phyloP scores from a whole-genome alignment of 2,797 vertebrate genomes.

The Xenentodon cancila region DNA sequence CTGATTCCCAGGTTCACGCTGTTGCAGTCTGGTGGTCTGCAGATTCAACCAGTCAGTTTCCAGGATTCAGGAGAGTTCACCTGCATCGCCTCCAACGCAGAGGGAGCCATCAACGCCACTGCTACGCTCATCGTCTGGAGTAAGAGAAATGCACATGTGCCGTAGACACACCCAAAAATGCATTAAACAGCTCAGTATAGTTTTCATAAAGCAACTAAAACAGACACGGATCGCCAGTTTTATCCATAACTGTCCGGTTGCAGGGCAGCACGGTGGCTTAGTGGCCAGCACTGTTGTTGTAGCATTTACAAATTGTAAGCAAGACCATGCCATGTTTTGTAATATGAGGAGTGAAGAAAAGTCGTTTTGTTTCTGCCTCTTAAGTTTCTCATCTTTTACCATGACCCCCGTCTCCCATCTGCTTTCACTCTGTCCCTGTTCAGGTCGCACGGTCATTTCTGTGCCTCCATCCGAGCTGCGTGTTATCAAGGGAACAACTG shows the following conservation, averaged over 20 bases:
- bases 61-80: slow-evolving; percentile 91
- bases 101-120: slow-evolving; percentile 84
- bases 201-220: slow-evolving; percentile 43
- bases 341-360: slow-evolving; percentile 6
- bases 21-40: slow-evolving; percentile 90
- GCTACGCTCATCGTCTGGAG: slow-evolving; percentile 92
- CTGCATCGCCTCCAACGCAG: slow-evolving; percentile 87
- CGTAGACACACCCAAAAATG: slow-evolving; percentile 25
- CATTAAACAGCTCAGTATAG: slow-evolving; percentile 45
- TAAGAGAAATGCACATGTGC: slow-evolving; percentile 74
- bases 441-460: slow-evolving; percentile 90
- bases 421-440: neutral
- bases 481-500: slow-evolving; percentile 96
- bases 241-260: slow-evolving; percentile 35
- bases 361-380: slow-evolving; percentile 2
- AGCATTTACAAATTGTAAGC: slow-evolving; percentile 20
- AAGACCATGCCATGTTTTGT: neutral
- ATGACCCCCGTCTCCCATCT: too few species aligned
- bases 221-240: slow-evolving; percentile 49
- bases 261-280: too few species aligned
- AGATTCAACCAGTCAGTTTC: slow-evolving; percentile 85
- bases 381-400: neutral
- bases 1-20: slow-evolving; percentile 89
- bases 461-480: slow-evolving; percentile 87
- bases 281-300: slow-evolving; percentile 12